Evolutionary conservation across 2,113 vertebrate species (phyloP), one percentile per base, ranked within the genome.

Genomic region (Alexandromys fortis): DNA sequence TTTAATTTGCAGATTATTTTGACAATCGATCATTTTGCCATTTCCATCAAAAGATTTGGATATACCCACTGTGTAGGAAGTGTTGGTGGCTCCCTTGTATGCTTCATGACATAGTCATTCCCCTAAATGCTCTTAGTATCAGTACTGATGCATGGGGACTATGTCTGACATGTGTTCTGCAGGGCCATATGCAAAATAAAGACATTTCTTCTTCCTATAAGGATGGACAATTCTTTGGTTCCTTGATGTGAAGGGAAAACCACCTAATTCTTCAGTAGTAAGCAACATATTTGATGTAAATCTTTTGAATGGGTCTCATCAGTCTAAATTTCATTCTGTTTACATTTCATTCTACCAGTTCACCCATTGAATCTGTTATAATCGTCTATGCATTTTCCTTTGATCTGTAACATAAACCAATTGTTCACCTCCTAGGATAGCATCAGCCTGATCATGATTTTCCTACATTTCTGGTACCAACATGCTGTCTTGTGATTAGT

Each of bases 1-100:
- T n/a, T 75, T 55, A 92, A 85, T 82, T 89, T 82, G 65, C 45
- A 86, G 12, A 78, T 93, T 4, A 81, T 86, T 67, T 68, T 86
- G n/a, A 28, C 52, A 91, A n/a, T 14, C 17, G 42, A 49, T 4
- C 63, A 61, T 10, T 78, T 88, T 58, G 90, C 7, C n/a, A 58
- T 33, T 92, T 94, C 24, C 35, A 91, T 58, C 61, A 55, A 73
- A 88, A 91, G 17, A 1, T 49, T 90, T 73, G 42, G 4, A 58
- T 26, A n/a, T 65, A 19, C 24, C 8, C n/a, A 17, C 81, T 63
- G 7, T 63, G 24, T 42, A 63, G 24, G 81, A 42, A 63, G n/a
- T n/a, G 12, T 1, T 16, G 7, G 19, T 49, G 21, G 5, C 4
- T 58, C 35, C 33, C 10, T 14, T 72, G n/a, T 24, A 1, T 28